These are phyloP conservation scores for Carettochelys insculpta DNA, from an alignment of 2,113 vertebrate species.

Conservation along the genomic window DNA sequence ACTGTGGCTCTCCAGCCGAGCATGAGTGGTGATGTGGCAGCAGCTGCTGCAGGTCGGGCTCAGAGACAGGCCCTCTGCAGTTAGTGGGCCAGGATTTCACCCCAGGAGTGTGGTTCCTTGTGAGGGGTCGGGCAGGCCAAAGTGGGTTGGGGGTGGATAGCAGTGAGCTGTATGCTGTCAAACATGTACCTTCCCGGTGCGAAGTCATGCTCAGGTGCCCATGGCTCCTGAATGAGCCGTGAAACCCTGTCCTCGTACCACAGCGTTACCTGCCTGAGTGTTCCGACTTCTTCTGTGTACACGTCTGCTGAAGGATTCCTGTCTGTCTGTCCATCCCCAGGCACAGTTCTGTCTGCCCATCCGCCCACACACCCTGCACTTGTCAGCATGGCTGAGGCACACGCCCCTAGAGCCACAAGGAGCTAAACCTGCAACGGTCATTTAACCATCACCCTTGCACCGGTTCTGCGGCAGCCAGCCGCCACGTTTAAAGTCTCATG, in stretches of 20 bases:
- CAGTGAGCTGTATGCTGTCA: neutral
- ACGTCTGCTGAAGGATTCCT: neutral
- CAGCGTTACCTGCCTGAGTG: neutral
- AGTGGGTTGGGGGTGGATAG: neutral
- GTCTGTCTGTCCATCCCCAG: neutral
- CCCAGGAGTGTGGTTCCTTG: neutral
- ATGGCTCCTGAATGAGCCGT: neutral
- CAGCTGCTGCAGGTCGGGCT: neutral
- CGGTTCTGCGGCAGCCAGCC: neutral
- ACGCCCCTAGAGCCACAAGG: neutral
- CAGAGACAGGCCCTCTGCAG: neutral
- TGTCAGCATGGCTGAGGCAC: neutral
- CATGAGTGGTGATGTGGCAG: neutral
- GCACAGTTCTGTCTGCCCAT: neutral
- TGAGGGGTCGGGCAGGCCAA: neutral
- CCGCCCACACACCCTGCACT: neutral
- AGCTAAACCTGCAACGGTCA: neutral
- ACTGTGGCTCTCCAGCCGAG: neutral
- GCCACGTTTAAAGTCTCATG: fast-evolving
- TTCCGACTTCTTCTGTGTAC: neutral
- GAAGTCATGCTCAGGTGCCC: neutral
- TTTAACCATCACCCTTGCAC: neutral
- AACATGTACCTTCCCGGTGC: neutral
- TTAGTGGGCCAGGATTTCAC: neutral
- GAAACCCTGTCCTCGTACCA: neutral